Evolutionary conservation across 2,113 vertebrate genomes (phyloP), one percentile per base, ranked within the genome.

Genomic region (Ammodytes dubius): DNA sequence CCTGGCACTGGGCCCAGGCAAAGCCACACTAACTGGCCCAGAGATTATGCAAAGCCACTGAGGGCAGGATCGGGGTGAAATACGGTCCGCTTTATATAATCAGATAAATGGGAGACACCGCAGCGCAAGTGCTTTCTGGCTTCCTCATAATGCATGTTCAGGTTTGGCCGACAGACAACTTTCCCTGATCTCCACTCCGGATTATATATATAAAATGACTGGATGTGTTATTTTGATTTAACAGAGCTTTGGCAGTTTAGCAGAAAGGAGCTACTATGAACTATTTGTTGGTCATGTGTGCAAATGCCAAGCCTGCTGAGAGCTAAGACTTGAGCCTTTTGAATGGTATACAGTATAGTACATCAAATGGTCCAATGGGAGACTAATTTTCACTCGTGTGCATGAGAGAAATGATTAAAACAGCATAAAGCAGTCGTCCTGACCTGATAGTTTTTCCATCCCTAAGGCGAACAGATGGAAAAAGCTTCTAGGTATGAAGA

Each of bases 51-150:
- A 82, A 84, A 88, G 37, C 66, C 46, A 52, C 72, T 75, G 35
- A 70, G 78, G 75, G 70, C 63, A 76, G 60, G 45, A 27, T 60
- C 17, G 1, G 61, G 66, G 74, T 68, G 69, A 84, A 77, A 66
- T 45, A 73, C 47, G 58, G 65, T 59, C 54, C 4, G 2, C 79
- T 88, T 88, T 90, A 82, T 79, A 87, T 89, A 88, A 88, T 81
- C 83, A 79, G 72, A 88, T 82, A 66, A 84, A 78, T 69, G 68
- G 77, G 73, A 65, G 66, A 78, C 50, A 49, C 15, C 5, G 35
- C 53, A 47, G 70, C 37, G 58, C 15, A 45, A 66, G 59, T 43
- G 49, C 54, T 79, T 39, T 74, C 59, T 63, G 74, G 72, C 65
- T 35, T 70, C 53, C 46, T 52, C 46, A 63, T 57, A 74, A 47